Conservation (phyloP, 2,797 vertebrate genomes). For the Amphiprion clarkii region DNA sequence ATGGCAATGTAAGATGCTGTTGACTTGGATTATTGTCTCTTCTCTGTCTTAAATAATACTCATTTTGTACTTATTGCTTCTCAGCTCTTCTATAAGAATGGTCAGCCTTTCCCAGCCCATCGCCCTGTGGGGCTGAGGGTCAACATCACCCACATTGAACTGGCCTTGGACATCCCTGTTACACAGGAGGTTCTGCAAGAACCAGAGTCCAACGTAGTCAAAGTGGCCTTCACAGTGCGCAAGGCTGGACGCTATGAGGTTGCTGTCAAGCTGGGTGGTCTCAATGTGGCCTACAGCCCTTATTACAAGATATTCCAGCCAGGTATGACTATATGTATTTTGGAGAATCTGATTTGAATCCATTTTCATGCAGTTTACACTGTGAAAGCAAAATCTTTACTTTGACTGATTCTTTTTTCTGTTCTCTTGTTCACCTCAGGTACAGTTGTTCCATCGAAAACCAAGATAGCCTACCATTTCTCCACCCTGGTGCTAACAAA, state of each 20-base stretch:
- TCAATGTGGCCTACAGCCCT: constrained; percentile 97
- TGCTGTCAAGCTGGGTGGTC: constrained; percentile 94
- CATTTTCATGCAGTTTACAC: background rate
- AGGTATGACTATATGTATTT: constrained; percentile 80
- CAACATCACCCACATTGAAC: constrained; percentile 95
- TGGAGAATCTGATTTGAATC: background rate
- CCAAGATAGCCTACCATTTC: constrained; percentile 97
- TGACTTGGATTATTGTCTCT: background rate
- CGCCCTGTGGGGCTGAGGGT: constrained; percentile 93
- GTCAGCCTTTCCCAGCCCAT: constrained; percentile 95
- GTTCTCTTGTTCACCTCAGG: constrained; percentile 80
- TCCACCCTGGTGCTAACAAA: constrained; percentile 96
- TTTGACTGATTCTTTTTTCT: background rate
- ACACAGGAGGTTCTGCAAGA: constrained; percentile 97
- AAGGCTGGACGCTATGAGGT: constrained; percentile 97
- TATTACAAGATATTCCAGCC: constrained; percentile 98
- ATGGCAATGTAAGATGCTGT: background rate
- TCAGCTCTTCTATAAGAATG: constrained; percentile 98
- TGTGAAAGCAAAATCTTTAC: background rate
- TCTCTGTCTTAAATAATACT: background rate
- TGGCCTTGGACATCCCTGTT: constrained; percentile 96
- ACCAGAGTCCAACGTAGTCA: constrained; percentile 94
- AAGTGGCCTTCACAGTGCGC: constrained; percentile 97
- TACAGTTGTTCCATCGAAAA: constrained; percentile 97
- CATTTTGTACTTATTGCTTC: background rate